Evolutionary conservation across 2,797 vertebrate species (phyloP), one percentile per base, ranked within the genome.

Genomic region (Aselliscus stoliczkanus): DNA sequence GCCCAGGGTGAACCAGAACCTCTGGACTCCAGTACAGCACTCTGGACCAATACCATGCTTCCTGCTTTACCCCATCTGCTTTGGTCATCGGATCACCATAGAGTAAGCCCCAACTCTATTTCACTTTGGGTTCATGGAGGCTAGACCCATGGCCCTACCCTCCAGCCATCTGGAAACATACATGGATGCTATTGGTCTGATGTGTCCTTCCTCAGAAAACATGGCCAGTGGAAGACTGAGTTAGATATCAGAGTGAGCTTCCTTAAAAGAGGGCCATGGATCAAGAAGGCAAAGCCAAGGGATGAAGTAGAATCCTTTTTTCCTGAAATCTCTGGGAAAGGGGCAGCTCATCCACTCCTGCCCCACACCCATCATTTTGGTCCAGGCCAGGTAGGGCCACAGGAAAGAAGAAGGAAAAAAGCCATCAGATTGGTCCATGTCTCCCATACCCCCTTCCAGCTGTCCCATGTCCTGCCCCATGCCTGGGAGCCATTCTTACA

Each of bases 401-500:
- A 62, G 56, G 37, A 31, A 29, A 27, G 20, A 54, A 18, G 23
- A 56, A 42, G 80, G 62, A 44, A 75, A 82, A 89, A 65, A 65
- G 69, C 47, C 72, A 50, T 31, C 76, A 39, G 91, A 31, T 5
- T 62, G 56, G 13, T 67, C 67, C 11, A 11, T 1, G 58, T 42
- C 60, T 52, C 54, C 83, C 64, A 85, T 69, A 15, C 42, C 17
- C 60, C 60, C 84, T 88, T 70, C 65, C 47, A 69, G 47, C 54
- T 52, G 67, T 50, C 87, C 58, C 44, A 42, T 42, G 75, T 62
- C 75, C 67, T 62, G 18, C 6, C 34, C 73, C 20, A 11, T 15
- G 83, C 91, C 93, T 92, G 93, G 94, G 93, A 88, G 89, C 72
- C 94, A 93, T 75, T 64, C 79, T 94, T 72, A 96, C 93, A 93